Evolutionary conservation across 2,888 invertebrate genomes (phyloP), one percentile per base, ranked within the genome.

Genomic region (Erynnis tages): DNA sequence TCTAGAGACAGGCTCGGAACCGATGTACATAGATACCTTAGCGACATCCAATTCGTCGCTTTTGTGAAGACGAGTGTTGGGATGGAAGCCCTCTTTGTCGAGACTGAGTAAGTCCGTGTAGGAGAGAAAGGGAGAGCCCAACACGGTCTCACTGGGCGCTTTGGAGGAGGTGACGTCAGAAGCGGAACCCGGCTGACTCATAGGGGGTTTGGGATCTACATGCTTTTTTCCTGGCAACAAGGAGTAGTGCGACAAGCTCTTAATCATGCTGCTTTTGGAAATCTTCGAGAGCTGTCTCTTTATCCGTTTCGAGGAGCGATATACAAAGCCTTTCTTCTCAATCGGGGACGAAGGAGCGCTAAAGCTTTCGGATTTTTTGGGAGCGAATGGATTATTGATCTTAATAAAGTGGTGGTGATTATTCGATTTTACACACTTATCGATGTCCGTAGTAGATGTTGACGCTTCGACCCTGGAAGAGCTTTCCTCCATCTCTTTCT

Each of bases 61-160:
- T 62, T 75, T 82, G 47, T 81, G 77, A 34, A 81, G 66, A 14
- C 63, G 67, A 55, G 77, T 76, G 37, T 71, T 71, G 1, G 65
- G 69, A 53, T 74, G 67, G 4, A 74, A 60, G 19, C 67, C 68
- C 14, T 82, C 80, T 48, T 59, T 79, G 55, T 86, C 85, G 53
- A 88, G 68, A 54, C 70, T 78, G 27, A 87, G 64, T 40, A 90
- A 67, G 61, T 90, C 89, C 13, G 76, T 80, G 55, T 83, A 88
- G 6, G 91, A 90, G 16, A 90, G 71, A 63, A 91, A 91, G 2
- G 90, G 88, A 53, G 90, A 87, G 10, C 91, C 91, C 58, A 91
- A 69, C 1, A 91, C 91, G 0, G 91, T 91, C 6, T 86, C 86
- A 67, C 90, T 81, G 21, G 83, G 79, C 40, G 73, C 76, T 64